phyloP scores from a whole-genome alignment of 2,888 invertebrate species.

The Dynastes hyllus region DNA sequence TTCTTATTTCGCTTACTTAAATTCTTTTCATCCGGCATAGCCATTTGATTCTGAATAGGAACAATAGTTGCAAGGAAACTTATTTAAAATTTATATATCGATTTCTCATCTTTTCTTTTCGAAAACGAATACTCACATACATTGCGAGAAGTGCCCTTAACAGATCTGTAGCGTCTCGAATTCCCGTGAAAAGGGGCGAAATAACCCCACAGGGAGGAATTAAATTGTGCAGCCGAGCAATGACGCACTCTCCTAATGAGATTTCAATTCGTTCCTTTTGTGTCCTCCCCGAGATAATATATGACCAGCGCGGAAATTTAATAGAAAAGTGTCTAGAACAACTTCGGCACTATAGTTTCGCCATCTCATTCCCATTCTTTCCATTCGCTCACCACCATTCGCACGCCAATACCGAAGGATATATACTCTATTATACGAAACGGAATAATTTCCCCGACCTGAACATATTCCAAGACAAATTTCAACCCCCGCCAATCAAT shows the following conservation, averaged over 20 bases:
- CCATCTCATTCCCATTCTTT: conserved; percentile 11
- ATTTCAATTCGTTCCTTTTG: conserved; percentile 60
- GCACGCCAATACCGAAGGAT: not conserved
- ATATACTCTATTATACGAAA: conserved; percentile 16
- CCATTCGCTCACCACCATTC: conserved; percentile 18
- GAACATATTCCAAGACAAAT: conserved; percentile 42
- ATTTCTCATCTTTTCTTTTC: not conserved
- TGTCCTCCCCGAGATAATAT: conserved; percentile 44
- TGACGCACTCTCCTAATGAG: conserved; percentile 56
- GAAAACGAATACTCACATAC: conserved; percentile 10
- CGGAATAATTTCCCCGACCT: conserved; percentile 37
- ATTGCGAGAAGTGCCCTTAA: conserved; percentile 14
- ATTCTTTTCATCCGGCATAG: no score
- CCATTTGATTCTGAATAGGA: no score
- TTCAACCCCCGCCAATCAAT: conserved; percentile 36
- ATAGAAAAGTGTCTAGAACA: conserved; percentile 42
- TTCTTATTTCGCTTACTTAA: no score
- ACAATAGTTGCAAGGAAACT: no score
- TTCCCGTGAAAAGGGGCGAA: conserved; percentile 37
- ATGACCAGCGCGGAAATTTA: conserved; percentile 41
- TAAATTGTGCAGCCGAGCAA: conserved; percentile 56
- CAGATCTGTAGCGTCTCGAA: conserved; percentile 11
- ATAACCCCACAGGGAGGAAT: conserved; percentile 56
- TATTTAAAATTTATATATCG: no score
- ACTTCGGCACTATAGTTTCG: not conserved